phyloP scores from a whole-genome alignment of 1,140 invertebrate species.

The Nylanderia fulva region DNA sequence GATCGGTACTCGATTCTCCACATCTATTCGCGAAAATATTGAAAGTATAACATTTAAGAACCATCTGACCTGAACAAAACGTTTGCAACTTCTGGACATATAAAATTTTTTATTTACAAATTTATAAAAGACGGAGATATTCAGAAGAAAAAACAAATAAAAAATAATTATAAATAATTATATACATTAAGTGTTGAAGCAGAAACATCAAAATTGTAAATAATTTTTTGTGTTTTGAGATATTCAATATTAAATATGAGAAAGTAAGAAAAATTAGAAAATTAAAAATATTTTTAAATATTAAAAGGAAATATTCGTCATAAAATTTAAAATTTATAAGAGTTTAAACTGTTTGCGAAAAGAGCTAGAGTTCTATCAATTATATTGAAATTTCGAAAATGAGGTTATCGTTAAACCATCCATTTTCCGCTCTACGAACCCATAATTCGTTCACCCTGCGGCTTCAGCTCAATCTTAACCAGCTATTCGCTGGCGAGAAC shows the following conservation, averaged over 20 bases:
- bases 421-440: conserved; percentile 36
- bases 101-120: not conserved
- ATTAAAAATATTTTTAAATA: not conserved
- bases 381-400: conserved; percentile 29
- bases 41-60: not conserved
- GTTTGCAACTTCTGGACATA: not conserved
- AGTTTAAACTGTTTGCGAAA: not conserved
- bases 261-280: not conserved
- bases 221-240: not conserved
- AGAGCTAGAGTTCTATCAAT: not conserved
- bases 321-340: not conserved
- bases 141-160: too few species aligned
- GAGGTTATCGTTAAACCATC: not conserved
- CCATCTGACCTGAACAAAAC: not conserved
- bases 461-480: conserved; percentile 30
- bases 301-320: not conserved
- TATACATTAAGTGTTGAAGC: too few species aligned
- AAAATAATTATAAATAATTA: too few species aligned
- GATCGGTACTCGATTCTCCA: not conserved
- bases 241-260: not conserved
- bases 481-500: not conserved
- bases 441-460: conserved; percentile 50
- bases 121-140: not conserved
- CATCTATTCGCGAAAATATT: conserved; percentile 4
- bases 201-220: too few species aligned